These are phyloP conservation scores for Pterois miles DNA, from an alignment of 2,797 vertebrate species.

Conservation along the genomic window DNA sequence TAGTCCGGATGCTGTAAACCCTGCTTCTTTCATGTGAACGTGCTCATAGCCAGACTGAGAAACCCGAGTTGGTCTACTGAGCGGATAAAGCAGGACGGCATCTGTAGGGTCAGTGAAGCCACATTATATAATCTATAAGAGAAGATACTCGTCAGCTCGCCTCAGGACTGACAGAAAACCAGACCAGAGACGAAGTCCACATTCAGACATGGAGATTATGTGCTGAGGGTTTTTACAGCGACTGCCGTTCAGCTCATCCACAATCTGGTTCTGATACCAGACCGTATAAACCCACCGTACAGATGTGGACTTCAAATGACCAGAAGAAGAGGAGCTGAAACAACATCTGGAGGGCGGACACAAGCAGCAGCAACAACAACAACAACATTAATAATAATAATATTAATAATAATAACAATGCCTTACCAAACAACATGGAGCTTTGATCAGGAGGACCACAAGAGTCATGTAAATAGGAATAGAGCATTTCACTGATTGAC, in stretches of 20 bases:
- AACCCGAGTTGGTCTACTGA: no score
- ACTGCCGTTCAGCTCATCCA: not conserved
- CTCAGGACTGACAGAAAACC: no score
- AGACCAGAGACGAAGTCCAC: not conserved
- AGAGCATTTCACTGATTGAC: no score
- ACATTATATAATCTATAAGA: no score
- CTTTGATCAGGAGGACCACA: no score
- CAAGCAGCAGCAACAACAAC: not conserved
- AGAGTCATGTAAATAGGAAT: no score
- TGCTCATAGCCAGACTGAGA: no score
- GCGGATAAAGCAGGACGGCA: no score
- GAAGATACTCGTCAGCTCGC: no score
- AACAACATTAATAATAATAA: not conserved
- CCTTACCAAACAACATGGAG: slow-evolving; percentile 18
- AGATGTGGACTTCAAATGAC: not conserved
- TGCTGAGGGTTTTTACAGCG: not conserved
- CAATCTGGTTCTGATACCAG: not conserved
- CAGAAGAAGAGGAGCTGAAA: not conserved
- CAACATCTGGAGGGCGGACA: not conserved
- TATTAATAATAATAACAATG: not conserved
- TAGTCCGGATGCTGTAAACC: not conserved
- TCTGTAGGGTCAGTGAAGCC: no score
- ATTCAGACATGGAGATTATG: not conserved
- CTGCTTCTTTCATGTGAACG: no score
- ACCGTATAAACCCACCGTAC: not conserved